Conservation (phyloP, 2,797 vertebrate species). For the Rhinophrynus dorsalis region DNA sequence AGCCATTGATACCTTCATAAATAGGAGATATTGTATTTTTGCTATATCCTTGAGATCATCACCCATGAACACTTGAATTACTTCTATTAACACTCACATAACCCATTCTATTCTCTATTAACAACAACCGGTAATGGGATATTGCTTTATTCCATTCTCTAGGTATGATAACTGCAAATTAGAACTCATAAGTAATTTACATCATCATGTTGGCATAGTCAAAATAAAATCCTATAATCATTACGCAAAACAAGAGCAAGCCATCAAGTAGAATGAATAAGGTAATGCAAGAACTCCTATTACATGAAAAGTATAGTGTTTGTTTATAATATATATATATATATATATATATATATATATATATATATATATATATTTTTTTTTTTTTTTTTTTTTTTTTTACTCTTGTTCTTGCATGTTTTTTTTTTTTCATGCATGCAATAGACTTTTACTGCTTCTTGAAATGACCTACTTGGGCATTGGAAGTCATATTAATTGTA, state of each 20-base stretch:
- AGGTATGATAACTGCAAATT: background rate
- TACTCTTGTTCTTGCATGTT: background rate
- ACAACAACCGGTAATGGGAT: background rate
- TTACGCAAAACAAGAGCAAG: background rate
- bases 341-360: too few relatives aligned
- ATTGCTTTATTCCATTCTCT: background rate
- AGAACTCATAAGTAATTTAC: background rate
- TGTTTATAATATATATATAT: background rate
- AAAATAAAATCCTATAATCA: too few relatives aligned
- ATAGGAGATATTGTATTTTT: too few relatives aligned
- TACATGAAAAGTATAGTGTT: background rate
- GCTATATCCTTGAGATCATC: background rate
- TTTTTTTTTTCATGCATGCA: background rate
- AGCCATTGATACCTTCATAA: too few relatives aligned
- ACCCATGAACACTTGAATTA: background rate
- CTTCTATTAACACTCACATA: background rate
- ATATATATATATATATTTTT: too few relatives aligned
- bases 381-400: too few relatives aligned
- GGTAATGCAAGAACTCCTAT: background rate
- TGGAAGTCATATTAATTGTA: constrained; percentile 3
- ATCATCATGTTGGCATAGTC: background rate
- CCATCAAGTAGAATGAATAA: background rate
- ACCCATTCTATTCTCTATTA: background rate
- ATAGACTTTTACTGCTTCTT: background rate
- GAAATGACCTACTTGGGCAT: background rate